Base-by-base conservation (phyloP, 2,113 vertebrate species). In the Eolophus roseicapilla region DNA sequence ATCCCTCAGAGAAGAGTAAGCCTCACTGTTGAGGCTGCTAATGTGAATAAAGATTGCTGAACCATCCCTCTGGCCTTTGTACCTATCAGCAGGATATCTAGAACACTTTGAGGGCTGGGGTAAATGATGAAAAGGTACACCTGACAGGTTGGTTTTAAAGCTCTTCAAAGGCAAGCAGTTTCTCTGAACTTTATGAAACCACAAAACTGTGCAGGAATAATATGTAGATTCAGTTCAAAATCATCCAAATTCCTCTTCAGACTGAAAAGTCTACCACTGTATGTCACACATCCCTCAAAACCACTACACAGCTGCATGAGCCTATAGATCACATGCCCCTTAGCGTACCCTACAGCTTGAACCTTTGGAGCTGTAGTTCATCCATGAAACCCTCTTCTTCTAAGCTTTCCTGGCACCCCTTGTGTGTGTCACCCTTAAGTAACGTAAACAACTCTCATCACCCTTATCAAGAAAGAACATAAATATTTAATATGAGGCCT, bases 151-250 rank as follows among this genome's bases (percentile, higher is more conserved):
- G 20, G 57, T 82, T 95, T 88, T 76, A 89, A 87, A 82, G 37
- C 65, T 84, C 91, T 89, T 95, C 91, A 93, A 95, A 93, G 74
- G 13, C 68, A 78, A 89, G 68, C 39, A 57, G 24, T 74, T 93
- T 44, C 89, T 95, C 89, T 95, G 93, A 94, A 69, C 62, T 91
- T 57, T 53, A 70, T 76, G 83, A 92, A 91, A 85, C 94, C 77
- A 87, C 74, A 90, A 27, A 76, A 37, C 37, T 49, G 43, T 64
- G 67, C 65, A 79, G 62, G 53, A 76, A 73, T 62, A 68, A 64
- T 89, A 60, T 62, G 69, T 71, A 89, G 39, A 53, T 33, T 17
- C 25, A 60, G 52, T 94, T 95, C 81, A 96, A 91, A 96, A 74
- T 71, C 63, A 80, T 88, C 68, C 59, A 67, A 86, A 95, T 80